Evolutionary conservation across 2,797 vertebrate species (phyloP), one percentile per base, ranked within the genome.

Genomic region (Astyanax mexicanus): DNA sequence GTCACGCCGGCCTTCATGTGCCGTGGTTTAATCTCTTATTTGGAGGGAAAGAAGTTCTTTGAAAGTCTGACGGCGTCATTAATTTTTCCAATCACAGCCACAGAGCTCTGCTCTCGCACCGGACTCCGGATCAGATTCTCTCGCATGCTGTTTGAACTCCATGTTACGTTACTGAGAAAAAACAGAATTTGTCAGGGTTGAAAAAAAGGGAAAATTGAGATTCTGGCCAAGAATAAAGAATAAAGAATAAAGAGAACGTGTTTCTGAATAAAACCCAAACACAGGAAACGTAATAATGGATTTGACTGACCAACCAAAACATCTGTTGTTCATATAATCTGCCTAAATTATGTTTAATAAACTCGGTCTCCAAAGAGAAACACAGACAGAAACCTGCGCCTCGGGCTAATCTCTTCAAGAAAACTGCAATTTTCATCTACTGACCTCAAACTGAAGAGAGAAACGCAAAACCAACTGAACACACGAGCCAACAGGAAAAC

Each of bases 21-120:
- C 78, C 89, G 92, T 88, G 88, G 88, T 80, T 86, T 92, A 92
- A 93, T 94, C 90, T 92, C 84, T 84, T 90, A 90, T 85, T 89
- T 77, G 86, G 81, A n/a, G n/a, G n/a, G 83, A 93, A 89, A 87
- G 89, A 88, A 84, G 82, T 37, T 47, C 93, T 95, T 93, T 95
- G 90, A 94, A 93, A 93, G 84, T 73, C 51, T 85, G 86, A 92
- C 90, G 91, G 90, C 85, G 88, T 91, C 90, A 90, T 88, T 93
- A 91, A 91, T 93, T 93, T 32, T 91, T 92, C 89, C 90, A 90
- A 91, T 91, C 91, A 90, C 70, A 77, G 77, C 87, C 78, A 27
- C 84, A 81, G 75, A 87, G 80, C 85, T 80, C 81, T 49, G 70
- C 83, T 83, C 75, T 72, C 67, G 77, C 67, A 49, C 21, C 52